phyloP scores from a whole-genome alignment of 2,113 vertebrate species.

The Grantiella picta region DNA sequence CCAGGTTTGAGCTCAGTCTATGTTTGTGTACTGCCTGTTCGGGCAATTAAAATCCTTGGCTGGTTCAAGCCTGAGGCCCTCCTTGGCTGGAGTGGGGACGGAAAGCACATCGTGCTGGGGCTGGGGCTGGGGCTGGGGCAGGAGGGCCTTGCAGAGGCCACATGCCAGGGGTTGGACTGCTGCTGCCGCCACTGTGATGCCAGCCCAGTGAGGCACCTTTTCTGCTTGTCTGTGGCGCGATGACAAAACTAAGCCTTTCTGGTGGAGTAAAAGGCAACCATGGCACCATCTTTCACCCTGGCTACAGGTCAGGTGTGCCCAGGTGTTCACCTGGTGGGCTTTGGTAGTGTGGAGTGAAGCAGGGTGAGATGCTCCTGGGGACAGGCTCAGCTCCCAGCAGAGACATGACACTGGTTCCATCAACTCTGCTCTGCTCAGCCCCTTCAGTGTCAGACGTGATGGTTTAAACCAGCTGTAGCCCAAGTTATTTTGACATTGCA shows the following conservation, averaged over 20 bases:
- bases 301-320: neutral
- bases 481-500: neutral
- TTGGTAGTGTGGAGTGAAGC: neutral
- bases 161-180: neutral
- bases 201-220: neutral
- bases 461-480: neutral
- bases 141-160: neutral
- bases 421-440: neutral
- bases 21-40: neutral
- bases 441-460: neutral
- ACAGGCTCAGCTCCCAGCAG: neutral
- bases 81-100: neutral
- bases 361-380: neutral
- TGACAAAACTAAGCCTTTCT: neutral
- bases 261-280: neutral
- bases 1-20: neutral
- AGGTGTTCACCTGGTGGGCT: neutral
- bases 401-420: neutral
- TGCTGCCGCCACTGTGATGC: neutral
- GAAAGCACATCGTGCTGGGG: neutral
- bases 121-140: neutral
- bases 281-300: neutral
- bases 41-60: neutral
- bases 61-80: neutral
- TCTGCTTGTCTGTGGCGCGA: neutral